A percentile compares a stretch with the other conserved stretches of the same genome.
These are phyloP conservation scores for Falco biarmicus DNA, from an alignment of 2,797 vertebrate genomes.

Conservation along the genomic window DNA sequence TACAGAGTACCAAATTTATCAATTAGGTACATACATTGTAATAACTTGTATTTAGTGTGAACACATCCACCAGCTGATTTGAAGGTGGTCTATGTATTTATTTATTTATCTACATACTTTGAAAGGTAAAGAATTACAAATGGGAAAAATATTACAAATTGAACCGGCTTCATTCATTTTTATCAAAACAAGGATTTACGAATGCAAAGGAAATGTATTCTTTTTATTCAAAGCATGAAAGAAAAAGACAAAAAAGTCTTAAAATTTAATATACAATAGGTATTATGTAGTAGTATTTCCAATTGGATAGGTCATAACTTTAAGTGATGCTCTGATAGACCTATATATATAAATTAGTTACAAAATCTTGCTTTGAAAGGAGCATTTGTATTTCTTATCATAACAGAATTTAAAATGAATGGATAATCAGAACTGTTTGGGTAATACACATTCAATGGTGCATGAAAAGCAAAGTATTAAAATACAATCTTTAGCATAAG, in stretches of 20 bases:
- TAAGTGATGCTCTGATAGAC: not conserved
- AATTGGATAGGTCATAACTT: not conserved
- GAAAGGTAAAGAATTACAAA: not conserved
- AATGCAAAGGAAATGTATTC: not conserved
- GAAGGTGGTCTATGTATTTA: not conserved
- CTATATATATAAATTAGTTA: not conserved
- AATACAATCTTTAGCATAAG: not conserved
- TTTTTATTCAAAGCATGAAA: not conserved
- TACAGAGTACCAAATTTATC: not conserved
- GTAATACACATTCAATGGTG: not conserved
- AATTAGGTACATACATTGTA: not conserved
- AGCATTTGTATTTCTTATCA: not conserved
- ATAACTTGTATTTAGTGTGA: not conserved
- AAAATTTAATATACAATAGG: not conserved
- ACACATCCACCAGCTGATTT: not conserved
- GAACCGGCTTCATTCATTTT: not conserved
- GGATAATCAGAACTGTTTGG: not conserved
- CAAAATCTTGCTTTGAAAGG: not conserved
- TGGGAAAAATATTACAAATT: not conserved
- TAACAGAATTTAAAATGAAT: not conserved
- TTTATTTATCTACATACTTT: not conserved
- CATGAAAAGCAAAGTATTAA: not conserved
- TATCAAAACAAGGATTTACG: not conserved
- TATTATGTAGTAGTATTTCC: not conserved
- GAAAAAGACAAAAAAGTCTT: not conserved